A percentile compares a stretch with the other conserved stretches of the same genome.
These are phyloP conservation scores for Oikopleura dioica DNA, from an alignment of 23 tunicate species.

Conservation along the genomic window DNA sequence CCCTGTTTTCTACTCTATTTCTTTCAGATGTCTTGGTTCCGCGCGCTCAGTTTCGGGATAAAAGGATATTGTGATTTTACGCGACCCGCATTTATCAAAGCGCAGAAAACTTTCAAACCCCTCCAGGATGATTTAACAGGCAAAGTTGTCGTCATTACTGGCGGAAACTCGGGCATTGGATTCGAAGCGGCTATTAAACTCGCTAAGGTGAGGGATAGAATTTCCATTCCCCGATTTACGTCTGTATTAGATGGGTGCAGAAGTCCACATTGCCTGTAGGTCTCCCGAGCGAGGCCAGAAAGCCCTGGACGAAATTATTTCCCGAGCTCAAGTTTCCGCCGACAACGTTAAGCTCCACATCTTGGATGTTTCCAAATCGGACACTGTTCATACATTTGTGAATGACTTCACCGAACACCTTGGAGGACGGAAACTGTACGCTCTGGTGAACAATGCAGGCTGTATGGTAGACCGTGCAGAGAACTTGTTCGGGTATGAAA, in stretches of 20 bases:
- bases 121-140: not conserved
- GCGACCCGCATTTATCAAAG: not conserved
- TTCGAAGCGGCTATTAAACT: not conserved
- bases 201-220: not conserved
- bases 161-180: slow-evolving; percentile 4
- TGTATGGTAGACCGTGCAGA: slow-evolving; percentile 43
- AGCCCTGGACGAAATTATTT: slow-evolving; percentile 56
- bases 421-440: slow-evolving; percentile 22
- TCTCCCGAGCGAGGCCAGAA: slow-evolving; percentile 33
- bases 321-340: not conserved
- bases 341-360: slow-evolving; percentile 37
- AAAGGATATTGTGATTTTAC: not conserved
- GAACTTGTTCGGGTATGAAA: slow-evolving; percentile 16
- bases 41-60: not conserved
- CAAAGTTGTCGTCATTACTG: not conserved
- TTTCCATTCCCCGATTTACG: not conserved
- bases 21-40: too few relatives aligned
- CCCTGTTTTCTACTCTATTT: too few relatives aligned
- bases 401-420: slow-evolving; percentile 19
- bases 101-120: not conserved
- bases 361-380: slow-evolving; percentile 38
- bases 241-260: slow-evolving; percentile 45
- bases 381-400: slow-evolving; percentile 38
- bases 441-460: slow-evolving; percentile 71
- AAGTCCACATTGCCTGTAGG: slow-evolving; percentile 62